Conservation (phyloP, 2,113 vertebrate genomes). For the Bothrops jararaca region DNA sequence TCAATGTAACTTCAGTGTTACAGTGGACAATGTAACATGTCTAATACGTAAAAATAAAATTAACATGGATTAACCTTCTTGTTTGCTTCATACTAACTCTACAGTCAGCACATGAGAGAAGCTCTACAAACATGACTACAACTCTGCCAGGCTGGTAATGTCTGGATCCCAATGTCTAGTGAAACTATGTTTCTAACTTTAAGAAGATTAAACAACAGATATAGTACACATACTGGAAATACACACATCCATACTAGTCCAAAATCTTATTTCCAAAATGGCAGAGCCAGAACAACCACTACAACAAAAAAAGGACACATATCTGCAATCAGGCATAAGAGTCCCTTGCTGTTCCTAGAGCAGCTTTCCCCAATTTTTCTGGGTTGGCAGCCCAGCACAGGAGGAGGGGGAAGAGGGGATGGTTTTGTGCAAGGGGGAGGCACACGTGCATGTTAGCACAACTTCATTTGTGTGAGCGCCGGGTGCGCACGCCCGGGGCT, state of each 20-base stretch:
- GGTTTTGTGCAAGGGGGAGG: too few relatives aligned
- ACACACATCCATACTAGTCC: not conserved
- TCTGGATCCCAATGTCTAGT: not conserved
- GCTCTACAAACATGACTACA: not conserved
- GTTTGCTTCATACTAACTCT: not conserved
- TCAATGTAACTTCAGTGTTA: not conserved
- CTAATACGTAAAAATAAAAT: not conserved
- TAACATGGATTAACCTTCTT: not conserved
- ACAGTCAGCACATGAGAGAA: not conserved
- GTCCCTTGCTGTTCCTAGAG: not conserved
- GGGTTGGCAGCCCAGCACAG: too few relatives aligned
- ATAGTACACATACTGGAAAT: not conserved
- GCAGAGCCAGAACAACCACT: not conserved
- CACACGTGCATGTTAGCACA: too few relatives aligned
- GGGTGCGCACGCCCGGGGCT: too few relatives aligned
- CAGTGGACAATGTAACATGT: not conserved
- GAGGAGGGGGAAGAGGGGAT: too few relatives aligned
- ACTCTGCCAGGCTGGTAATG: not conserved
- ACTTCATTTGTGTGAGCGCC: too few relatives aligned
- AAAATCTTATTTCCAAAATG: not conserved
- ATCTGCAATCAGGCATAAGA: not conserved
- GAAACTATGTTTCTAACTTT: not conserved
- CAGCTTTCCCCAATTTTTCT: too few relatives aligned
- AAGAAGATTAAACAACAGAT: not conserved
- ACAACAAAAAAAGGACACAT: not conserved